Percentiles rank a stretch among this genome's conserved stretches.
Evolutionary conservation across 2,113 vertebrate genomes (phyloP).

Genomic region (Ranitomeya imitator): DNA sequence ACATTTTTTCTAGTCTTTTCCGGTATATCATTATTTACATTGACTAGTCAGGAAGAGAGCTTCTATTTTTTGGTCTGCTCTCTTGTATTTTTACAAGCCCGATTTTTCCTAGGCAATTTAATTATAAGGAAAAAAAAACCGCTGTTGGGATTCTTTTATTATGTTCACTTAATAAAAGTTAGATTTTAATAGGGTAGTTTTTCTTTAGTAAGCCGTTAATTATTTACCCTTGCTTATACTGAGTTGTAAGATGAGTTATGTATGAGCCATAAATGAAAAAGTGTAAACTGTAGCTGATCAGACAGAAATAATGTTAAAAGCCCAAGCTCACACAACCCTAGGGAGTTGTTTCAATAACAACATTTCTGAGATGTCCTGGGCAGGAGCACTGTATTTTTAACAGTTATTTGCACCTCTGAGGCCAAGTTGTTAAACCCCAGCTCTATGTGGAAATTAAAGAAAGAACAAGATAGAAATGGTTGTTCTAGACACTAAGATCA

Average conservation of each 20-base stretch:
- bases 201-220: too few species aligned
- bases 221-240: too few species aligned
- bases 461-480: conserved; percentile 27
- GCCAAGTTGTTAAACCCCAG: conserved; percentile 54
- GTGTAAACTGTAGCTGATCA: conserved; percentile 52
- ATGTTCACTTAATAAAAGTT: too few species aligned
- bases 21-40: too few species aligned
- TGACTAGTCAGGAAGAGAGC: too few species aligned
- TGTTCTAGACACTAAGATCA: neutral
- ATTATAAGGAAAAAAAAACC: too few species aligned
- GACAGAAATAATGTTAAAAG: conserved; percentile 52
- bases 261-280: conserved; percentile 47
- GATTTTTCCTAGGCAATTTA: too few species aligned
- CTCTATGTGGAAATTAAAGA: conserved; percentile 52
- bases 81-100: too few species aligned
- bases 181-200: neutral
- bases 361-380: conserved; percentile 52
- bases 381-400: conserved; percentile 54
- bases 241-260: conserved; percentile 18
- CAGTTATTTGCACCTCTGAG: conserved; percentile 52
- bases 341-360: conserved; percentile 53
- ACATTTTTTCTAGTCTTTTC: too few species aligned
- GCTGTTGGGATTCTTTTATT: too few species aligned
- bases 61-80: too few species aligned
- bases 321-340: conserved; percentile 46